Conservation (phyloP, 2,797 vertebrate genomes). For the Cirrhinus molitorella region DNA sequence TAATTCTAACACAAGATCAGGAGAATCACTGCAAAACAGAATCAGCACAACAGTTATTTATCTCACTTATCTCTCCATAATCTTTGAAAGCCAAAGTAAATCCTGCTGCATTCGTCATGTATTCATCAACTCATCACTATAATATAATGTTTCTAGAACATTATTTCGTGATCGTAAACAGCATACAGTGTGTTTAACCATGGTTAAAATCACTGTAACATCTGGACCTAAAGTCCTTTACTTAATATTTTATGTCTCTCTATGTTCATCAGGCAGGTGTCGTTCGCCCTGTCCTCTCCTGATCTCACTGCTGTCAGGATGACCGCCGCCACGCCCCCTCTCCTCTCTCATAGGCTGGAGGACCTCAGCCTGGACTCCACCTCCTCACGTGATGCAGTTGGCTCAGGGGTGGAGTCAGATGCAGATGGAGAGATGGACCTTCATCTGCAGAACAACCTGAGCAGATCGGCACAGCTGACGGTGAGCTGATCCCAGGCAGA, state of each 20-base stretch:
- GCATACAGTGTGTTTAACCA: no score
- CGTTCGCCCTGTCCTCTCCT: constrained; percentile 54
- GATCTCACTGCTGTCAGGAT: constrained; percentile 22
- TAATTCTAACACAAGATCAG: no score
- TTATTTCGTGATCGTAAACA: no score
- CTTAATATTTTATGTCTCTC: not conserved
- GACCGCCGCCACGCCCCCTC: not conserved
- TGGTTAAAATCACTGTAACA: no score
- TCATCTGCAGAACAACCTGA: constrained; percentile 45
- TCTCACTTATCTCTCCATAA: no score
- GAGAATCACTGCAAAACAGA: no score
- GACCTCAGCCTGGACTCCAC: constrained; percentile 2
- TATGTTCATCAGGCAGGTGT: constrained; percentile 50
- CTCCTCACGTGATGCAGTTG: constrained; percentile 19
- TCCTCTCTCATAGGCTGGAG: constrained; percentile 21
- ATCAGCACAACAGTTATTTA: no score
- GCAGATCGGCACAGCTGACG: not conserved
- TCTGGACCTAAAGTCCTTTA: not conserved
- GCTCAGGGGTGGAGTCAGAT: constrained; percentile 38
- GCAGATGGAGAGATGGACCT: constrained; percentile 35
- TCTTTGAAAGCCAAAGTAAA: no score
- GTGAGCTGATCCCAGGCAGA: constrained; percentile 2
- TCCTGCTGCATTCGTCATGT: no score
- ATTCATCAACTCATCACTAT: no score
- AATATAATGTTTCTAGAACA: no score